Base-by-base conservation (phyloP, 2,797 vertebrate genomes). In the Cottoperca gobio region DNA sequence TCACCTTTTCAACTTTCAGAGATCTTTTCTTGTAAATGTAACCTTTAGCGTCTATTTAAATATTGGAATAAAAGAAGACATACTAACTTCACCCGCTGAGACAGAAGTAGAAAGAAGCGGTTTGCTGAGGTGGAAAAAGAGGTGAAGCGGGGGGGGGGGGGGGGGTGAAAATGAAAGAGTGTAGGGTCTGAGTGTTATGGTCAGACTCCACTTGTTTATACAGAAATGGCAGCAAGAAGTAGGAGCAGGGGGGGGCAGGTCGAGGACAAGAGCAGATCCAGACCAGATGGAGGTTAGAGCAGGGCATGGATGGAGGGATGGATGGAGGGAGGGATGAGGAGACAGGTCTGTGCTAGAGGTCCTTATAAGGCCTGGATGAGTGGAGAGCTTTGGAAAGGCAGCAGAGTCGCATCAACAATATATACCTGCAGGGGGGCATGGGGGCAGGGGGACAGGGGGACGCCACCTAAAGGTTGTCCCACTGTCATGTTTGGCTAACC, bases 161-260 rank as follows among this genome's bases (percentile, higher is more conserved):
- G 42, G 64, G 64, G 72, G 23, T 23, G 49, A 40, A 53, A 70
- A 70, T 79, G 81, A 78, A 79, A 70, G 68, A 83, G 87, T 50
- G 58, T 19, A 79, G 58, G 78, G 76, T 91, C 84, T 82, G 54
- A 81, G 81, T 87, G 85, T 90, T 94, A 86, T 91, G 89, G 91
- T 89, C 91, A 86, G 84, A 85, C 89, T 91, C 83, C 81, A 79
- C 70, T 87, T 93, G 92, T 95, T 94, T 95, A 94, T 78, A 91
- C 71, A 88, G 86, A 66, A 79, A 87, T 82, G 86, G 82, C 89
- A 87, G 82, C 3, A 19, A 80, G 78, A 83, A 72, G 70, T 60
- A 85, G 81, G 12, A 75, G 71, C 49, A 37, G 55, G 39, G 61
- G 35, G 64, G 64, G 76, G 86, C 48, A 80, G 84, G 83, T 83